A percentile compares a stretch with the other conserved stretches of the same genome.
phyloP scores from a whole-genome alignment of 2,113 vertebrate genomes.

The Sapayoa aenigma region DNA sequence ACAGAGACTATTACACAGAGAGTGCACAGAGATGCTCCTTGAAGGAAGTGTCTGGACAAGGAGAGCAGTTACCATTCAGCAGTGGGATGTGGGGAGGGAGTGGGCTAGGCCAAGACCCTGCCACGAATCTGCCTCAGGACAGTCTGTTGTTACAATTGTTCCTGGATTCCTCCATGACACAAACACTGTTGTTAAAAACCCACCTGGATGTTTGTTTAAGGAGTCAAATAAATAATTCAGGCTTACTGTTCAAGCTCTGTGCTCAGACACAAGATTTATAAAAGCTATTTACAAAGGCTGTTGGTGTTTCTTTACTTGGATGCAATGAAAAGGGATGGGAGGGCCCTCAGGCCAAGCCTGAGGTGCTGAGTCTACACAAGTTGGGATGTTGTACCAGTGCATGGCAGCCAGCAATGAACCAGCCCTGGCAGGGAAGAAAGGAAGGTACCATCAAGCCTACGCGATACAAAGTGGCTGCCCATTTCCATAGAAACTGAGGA shows the following conservation, averaged over 20 bases:
- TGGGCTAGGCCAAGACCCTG: neutral
- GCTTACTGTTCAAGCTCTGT: neutral
- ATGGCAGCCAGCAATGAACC: fast-evolving
- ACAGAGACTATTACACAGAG: neutral
- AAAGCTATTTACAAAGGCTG: neutral
- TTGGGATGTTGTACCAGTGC: fast-evolving
- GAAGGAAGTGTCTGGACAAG: neutral
- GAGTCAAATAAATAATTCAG: slow-evolving; percentile 23
- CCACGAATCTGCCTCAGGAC: neutral
- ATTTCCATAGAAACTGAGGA: neutral
- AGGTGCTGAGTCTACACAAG: neutral
- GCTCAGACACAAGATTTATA: neutral
- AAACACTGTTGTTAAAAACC: neutral
- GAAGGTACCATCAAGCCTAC: fast-evolving
- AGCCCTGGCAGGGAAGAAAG: neutral
- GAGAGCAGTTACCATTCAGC: neutral
- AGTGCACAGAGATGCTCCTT: neutral
- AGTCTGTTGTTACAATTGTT: neutral
- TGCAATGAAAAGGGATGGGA: neutral
- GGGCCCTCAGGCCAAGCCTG: neutral
- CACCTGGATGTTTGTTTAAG: neutral
- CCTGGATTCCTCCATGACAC: neutral
- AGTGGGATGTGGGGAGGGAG: neutral
- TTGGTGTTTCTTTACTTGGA: neutral
- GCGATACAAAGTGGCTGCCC: neutral